phyloP scores from a whole-genome alignment of 2,797 vertebrate genomes.

The Eulemur albifrons region DNA sequence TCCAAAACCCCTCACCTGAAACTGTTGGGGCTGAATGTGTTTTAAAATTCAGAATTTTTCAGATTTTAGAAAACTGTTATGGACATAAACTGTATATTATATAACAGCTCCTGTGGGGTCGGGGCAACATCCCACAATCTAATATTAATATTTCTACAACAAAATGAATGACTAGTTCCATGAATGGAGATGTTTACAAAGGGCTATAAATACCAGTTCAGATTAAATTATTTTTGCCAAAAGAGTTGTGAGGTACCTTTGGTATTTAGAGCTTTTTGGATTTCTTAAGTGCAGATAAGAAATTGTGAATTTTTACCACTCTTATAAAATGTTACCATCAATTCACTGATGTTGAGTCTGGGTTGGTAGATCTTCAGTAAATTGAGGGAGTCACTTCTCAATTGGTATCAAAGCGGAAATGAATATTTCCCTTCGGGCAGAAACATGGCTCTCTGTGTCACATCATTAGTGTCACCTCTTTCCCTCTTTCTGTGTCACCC shows the following conservation, averaged over 20 bases:
- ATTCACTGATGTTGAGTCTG: neutral
- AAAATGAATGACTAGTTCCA: neutral
- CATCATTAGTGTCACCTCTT: neutral
- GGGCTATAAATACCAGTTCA: neutral
- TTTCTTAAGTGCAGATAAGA: neutral
- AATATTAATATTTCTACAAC: neutral
- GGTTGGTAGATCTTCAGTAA: neutral
- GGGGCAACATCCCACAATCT: neutral
- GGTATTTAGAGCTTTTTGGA: neutral
- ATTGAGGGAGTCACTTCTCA: neutral
- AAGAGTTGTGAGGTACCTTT: neutral
- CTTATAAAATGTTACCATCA: neutral
- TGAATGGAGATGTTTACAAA: neutral
- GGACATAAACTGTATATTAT: neutral
- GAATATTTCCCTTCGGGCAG: neutral
- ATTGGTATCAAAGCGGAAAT: neutral
- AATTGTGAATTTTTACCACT: neutral
- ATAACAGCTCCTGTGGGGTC: neutral
- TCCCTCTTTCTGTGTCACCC: neutral
- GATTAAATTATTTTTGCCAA: neutral
- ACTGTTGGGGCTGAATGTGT: neutral
- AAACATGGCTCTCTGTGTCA: neutral
- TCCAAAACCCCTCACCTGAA: neutral
- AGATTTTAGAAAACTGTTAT: neutral
- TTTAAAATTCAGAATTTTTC: slow-evolving; percentile 17